Percentiles rank a stretch among this genome's conserved stretches.
These are phyloP conservation scores for Alviniconcha strummeri DNA, from an alignment of 2,888 invertebrate genomes.

Conservation along the genomic window DNA sequence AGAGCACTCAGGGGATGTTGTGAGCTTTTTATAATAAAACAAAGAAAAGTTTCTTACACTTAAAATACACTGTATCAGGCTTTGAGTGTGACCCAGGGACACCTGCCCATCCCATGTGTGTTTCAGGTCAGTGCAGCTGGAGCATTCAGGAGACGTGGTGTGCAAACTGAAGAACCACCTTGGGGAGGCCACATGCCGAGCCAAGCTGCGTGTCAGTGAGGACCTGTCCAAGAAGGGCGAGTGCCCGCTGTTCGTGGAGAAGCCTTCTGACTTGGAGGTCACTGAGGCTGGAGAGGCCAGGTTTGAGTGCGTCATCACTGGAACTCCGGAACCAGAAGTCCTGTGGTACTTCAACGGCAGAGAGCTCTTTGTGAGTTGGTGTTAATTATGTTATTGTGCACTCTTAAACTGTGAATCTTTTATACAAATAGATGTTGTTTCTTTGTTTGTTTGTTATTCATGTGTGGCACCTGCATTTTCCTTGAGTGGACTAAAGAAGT, in stretches of 20 bases:
- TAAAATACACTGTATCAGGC: too few relatives aligned
- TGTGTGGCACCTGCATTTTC: too few relatives aligned
- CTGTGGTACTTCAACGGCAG: slow-evolving; percentile 68
- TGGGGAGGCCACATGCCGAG: slow-evolving; percentile 63
- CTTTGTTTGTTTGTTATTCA: too few relatives aligned
- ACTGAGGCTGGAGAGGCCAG: slow-evolving; percentile 60
- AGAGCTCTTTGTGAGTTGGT: slow-evolving; percentile 47
- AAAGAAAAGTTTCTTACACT: too few relatives aligned
- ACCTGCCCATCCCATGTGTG: neutral
- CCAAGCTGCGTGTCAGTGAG: slow-evolving; percentile 59
- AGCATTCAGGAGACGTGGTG: slow-evolving; percentile 47
- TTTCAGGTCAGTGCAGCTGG: slow-evolving; percentile 39
- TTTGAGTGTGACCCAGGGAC: too few relatives aligned
- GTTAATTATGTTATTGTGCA: neutral
- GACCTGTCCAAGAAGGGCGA: slow-evolving; percentile 50
- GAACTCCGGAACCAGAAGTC: slow-evolving; percentile 69
- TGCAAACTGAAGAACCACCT: slow-evolving; percentile 53
- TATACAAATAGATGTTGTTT: too few relatives aligned
- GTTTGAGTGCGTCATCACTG: slow-evolving; percentile 68
- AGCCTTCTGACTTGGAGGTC: slow-evolving; percentile 56
- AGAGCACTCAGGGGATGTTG: slow-evolving; percentile 45
- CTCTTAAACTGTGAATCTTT: too few relatives aligned
- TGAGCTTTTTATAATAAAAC: slow-evolving; percentile 19
- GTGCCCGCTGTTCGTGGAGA: slow-evolving; percentile 60
- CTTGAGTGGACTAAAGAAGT: too few relatives aligned